Base-by-base conservation (phyloP, 2,888 invertebrate genomes). In the Sarcophaga caerulescens region DNA sequence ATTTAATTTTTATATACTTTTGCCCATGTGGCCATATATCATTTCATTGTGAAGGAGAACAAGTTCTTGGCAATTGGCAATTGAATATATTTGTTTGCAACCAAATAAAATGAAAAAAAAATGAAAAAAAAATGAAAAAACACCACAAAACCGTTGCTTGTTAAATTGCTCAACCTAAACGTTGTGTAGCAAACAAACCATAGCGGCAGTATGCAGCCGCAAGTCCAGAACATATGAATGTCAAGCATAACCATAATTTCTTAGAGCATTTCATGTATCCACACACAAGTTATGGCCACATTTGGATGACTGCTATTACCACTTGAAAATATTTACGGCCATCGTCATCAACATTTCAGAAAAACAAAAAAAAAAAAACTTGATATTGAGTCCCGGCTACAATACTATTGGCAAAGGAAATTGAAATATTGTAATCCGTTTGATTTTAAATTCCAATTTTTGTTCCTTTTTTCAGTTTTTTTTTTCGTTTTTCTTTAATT, bases 231-330 rank as follows among this genome's bases (percentile, higher is more conserved):
- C 25, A 10, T 70, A 75, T 81, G 74, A 78, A 78, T 85, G 85
- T 77, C 77, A 85, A 45, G 74, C 71, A 74, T 73, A 74, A 81
- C 77, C 81, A 77, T 81, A 85, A 85, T 81, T 85, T 79, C 70
- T 71, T 57, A 69, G 59, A 68, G 5, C 66, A 78, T 74, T 71
- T 70, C 14, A 3, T 45, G 62, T 47, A 35, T 35, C 35, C 35
- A 35, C 35, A 62, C 66, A 76, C 66, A 82, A 85, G 70, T 82
- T 85, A 80, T 82, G 66, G 57, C 60, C 75, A 82, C 82, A 85
- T 79, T 79, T 62, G 71, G 25, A 57, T 79, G 82, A 79, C 75
- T 70, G 66, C 71, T 85, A 85, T 85, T 62, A 65, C 77, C 79
- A 82, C 71, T 82, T 84, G 21, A 12, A 17, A 74, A 69, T 60